Evolutionary conservation across 1,140 invertebrate genomes (phyloP).

Genomic region (Cherax destructor): DNA sequence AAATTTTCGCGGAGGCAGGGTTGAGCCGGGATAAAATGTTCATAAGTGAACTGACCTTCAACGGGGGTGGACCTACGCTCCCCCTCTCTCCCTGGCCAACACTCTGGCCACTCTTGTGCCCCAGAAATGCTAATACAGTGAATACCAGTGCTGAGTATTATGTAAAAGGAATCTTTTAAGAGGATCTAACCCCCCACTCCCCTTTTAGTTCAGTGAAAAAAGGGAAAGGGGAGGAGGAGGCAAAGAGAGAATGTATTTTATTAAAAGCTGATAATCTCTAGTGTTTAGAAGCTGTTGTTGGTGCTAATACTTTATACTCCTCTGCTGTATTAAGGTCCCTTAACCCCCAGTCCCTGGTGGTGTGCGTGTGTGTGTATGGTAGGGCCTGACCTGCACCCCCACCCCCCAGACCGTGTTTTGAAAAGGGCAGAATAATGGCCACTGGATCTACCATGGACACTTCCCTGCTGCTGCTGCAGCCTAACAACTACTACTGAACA

Average conservation of each 20-base stretch:
- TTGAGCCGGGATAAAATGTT: slow-evolving; percentile 8
- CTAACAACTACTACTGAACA: not conserved
- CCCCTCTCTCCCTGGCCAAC: not conserved
- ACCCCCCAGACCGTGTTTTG: not conserved
- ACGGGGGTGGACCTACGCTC: not conserved
- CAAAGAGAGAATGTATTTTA: too few species aligned
- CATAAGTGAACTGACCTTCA: slow-evolving; percentile 1
- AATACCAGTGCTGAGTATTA: slow-evolving; percentile 5
- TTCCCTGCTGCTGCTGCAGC: not conserved
- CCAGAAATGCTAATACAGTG: not conserved
- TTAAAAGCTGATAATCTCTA: too few species aligned
- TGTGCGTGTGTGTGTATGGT: not conserved
- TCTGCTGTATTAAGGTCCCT: not conserved
- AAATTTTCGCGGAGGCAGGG: not conserved
- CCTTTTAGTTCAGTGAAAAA: not conserved
- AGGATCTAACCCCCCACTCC: not conserved
- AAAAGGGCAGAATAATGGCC: not conserved
- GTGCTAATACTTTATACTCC: not conserved
- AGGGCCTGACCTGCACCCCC: not conserved
- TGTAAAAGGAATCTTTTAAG: not conserved
- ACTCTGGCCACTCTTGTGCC: not conserved
- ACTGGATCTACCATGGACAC: not conserved
- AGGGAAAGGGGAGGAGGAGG: not conserved
- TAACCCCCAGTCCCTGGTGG: not conserved
- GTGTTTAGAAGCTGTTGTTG: not conserved